phyloP scores from a whole-genome alignment of 2,797 vertebrate genomes.

The Novumbra hubbsi region DNA sequence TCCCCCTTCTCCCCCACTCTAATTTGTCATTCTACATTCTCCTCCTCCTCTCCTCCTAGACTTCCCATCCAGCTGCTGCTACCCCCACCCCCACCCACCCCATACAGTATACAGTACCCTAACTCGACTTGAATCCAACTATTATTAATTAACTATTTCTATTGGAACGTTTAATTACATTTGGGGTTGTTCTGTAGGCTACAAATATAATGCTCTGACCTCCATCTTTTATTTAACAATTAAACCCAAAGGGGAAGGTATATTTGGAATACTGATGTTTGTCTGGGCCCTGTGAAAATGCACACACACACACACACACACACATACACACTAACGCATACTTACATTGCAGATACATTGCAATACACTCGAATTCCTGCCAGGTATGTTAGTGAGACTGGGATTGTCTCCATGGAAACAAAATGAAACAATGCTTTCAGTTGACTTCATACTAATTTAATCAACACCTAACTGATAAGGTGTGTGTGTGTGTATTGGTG shows the following conservation, averaged over 20 bases:
- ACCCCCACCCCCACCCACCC: too few species aligned
- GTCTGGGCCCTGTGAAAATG: background rate
- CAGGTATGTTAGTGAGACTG: constrained; percentile 62
- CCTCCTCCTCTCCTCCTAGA: too few species aligned
- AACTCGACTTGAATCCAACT: too few species aligned
- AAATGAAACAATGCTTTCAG: too few species aligned
- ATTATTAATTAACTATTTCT: too few species aligned
- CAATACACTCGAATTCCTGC: constrained; percentile 13
- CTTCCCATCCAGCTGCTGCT: too few species aligned
- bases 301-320: background rate
- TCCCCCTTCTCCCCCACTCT: background rate
- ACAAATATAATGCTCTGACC: background rate
- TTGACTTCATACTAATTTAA: too few species aligned
- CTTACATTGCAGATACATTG: too few species aligned
- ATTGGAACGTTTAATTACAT: background rate
- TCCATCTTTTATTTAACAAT: background rate
- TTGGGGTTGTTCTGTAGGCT: background rate
- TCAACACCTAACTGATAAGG: constrained; percentile 6
- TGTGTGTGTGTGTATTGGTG: constrained; percentile 13
- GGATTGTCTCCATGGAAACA: constrained; percentile 44
- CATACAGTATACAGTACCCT: too few species aligned
- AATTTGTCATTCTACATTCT: constrained; percentile 21
- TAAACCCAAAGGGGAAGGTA: background rate
- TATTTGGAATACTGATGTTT: background rate
- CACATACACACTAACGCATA: background rate